phyloP scores from a whole-genome alignment of 1,140 invertebrate genomes.

The Panagrolaimus sp. region DNA sequence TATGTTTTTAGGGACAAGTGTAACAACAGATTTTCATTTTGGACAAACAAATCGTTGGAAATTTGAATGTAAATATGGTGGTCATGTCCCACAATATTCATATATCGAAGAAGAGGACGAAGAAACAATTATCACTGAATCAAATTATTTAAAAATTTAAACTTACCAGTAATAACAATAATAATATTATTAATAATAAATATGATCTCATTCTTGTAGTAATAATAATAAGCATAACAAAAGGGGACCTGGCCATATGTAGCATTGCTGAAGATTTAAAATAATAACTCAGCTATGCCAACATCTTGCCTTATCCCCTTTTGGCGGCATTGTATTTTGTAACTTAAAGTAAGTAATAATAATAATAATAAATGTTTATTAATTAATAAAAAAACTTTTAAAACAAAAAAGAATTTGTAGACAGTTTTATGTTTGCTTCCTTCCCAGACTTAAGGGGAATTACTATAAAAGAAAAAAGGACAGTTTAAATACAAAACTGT shows the following conservation, averaged over 20 bases:
- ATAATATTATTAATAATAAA: neutral
- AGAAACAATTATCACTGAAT: neutral
- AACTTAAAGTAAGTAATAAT: no score
- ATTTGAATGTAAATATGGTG: conserved; percentile 48
- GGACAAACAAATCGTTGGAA: conserved; percentile 31
- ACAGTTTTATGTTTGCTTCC: no score
- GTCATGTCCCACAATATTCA: conserved; percentile 41
- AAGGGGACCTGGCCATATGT: conserved; percentile 34
- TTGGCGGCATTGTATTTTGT: no score
- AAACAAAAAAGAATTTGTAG: no score
- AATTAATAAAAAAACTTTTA: no score
- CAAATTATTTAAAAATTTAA: neutral
- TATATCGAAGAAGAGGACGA: conserved; percentile 26
- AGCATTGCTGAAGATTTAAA: conserved; percentile 31
- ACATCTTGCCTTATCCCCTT: conserved; percentile 37
- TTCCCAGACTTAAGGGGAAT: no score
- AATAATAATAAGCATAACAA: neutral
- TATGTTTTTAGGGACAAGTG: conserved; percentile 29
- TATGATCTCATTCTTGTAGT: neutral
- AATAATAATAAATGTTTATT: no score
- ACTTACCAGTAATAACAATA: neutral
- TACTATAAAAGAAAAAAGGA: no score
- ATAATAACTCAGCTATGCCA: conserved; percentile 36
- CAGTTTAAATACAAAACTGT: no score
- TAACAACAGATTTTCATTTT: conserved; percentile 20